A percentile compares a stretch with the other conserved stretches of the same genome.
phyloP scores from a whole-genome alignment of 2,113 vertebrate species.

The Acrocephalus kingi region DNA sequence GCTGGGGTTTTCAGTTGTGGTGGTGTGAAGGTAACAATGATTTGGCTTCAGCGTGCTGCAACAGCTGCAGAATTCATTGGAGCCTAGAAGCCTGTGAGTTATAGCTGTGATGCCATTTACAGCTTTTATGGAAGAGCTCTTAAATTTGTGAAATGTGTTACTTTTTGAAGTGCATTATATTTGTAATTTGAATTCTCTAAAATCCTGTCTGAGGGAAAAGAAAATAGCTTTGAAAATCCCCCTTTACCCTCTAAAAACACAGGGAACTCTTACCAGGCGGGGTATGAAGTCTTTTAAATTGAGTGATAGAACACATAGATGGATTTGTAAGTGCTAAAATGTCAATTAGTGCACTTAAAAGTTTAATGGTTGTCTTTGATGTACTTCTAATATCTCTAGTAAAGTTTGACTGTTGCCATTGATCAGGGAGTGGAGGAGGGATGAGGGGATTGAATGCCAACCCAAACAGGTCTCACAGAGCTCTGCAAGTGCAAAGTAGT shows the following conservation, averaged over 20 bases:
- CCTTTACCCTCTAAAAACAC: neutral
- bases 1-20: conserved; percentile 48
- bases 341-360: conserved; percentile 64
- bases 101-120: conserved; percentile 29
- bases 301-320: conserved; percentile 43
- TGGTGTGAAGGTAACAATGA: conserved; percentile 67
- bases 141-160: conserved; percentile 52
- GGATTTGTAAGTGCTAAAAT: conserved; percentile 64
- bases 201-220: neutral
- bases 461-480: neutral
- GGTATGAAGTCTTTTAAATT: neutral
- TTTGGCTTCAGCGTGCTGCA: neutral
- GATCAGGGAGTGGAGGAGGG: neutral
- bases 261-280: neutral
- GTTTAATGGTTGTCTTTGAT: conserved; percentile 60
- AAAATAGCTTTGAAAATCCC: conserved; percentile 31
- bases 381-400: conserved; percentile 46
- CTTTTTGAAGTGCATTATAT: conserved; percentile 53
- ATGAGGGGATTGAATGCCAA: neutral
- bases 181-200: conserved; percentile 49
- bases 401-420: conserved; percentile 51
- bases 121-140: conserved; percentile 54
- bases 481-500: rapidly evolving
- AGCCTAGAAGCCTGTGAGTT: conserved; percentile 31
- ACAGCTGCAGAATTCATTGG: conserved; percentile 41